Evolutionary conservation across 2,113 vertebrate genomes (phyloP).

Genomic region (Aphyosemion australe): DNA sequence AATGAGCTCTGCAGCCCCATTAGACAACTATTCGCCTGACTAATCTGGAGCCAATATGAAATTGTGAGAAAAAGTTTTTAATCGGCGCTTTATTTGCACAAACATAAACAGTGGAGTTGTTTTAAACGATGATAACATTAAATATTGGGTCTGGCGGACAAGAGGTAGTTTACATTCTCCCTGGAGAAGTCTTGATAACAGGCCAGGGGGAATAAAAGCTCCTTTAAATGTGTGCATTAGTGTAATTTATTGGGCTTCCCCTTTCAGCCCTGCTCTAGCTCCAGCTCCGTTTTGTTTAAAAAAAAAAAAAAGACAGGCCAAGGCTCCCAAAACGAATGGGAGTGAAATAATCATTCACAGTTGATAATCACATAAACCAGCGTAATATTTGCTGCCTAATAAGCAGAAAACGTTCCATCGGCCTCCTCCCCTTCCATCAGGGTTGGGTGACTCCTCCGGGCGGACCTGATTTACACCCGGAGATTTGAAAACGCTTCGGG

Average conservation of each 20-base stretch:
- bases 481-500: slow-evolving; percentile 87
- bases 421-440: slow-evolving; percentile 89
- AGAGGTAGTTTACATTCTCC: slow-evolving; percentile 85
- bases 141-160: slow-evolving; percentile 76
- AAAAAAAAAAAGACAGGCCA: slow-evolving; percentile 80
- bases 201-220: slow-evolving; percentile 84
- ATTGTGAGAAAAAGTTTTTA: slow-evolving; percentile 72
- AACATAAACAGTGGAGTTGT: slow-evolving; percentile 81
- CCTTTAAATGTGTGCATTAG: slow-evolving; percentile 86
- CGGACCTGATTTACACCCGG: slow-evolving; percentile 89
- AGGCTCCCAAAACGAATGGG: slow-evolving; percentile 70
- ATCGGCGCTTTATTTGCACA: slow-evolving; percentile 77
- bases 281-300: slow-evolving; percentile 55
- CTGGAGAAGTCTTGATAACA: slow-evolving; percentile 84
- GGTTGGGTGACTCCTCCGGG: slow-evolving; percentile 87
- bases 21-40: slow-evolving; percentile 70
- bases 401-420: slow-evolving; percentile 92
- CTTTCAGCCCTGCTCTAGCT: slow-evolving; percentile 74
- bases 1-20: slow-evolving; percentile 67
- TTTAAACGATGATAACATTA: slow-evolving; percentile 84
- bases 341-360: slow-evolving; percentile 81
- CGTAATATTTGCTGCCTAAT: slow-evolving; percentile 94
- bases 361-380: slow-evolving; percentile 92
- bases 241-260: slow-evolving; percentile 83
- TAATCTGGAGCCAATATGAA: slow-evolving; percentile 65